A percentile compares a stretch with the other conserved stretches of the same genome.
Conservation (phyloP, 1,140 invertebrate species). For the Aphelinus atriplicis region DNA sequence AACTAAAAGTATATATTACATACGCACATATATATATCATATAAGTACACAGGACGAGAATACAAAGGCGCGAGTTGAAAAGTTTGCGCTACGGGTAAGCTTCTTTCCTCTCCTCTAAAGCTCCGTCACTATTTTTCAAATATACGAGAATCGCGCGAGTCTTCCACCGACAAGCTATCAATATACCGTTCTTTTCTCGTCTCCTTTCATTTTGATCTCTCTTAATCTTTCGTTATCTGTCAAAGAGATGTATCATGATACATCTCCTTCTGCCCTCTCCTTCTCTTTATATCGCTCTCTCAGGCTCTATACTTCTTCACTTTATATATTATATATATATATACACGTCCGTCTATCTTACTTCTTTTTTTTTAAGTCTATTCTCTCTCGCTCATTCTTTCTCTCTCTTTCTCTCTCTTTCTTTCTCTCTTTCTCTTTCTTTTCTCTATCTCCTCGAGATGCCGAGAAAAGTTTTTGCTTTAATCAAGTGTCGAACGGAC, state of each 20-base stretch:
- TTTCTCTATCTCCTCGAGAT: conserved; percentile 28
- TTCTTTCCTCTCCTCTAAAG: conserved; percentile 34
- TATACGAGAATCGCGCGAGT: conserved; percentile 23
- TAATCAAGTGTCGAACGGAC: conserved; percentile 42
- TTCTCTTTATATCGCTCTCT: conserved; percentile 11
- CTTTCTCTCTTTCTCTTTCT: conserved; percentile 29
- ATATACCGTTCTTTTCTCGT: conserved; percentile 36
- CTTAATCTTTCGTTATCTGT: conserved; percentile 42
- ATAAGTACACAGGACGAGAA: conserved; percentile 21
- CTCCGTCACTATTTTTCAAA: conserved; percentile 38
- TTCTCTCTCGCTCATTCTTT: conserved; percentile 30
- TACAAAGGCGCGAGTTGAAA: neutral
- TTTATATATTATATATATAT: conserved; percentile 22
- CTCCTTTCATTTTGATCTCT: conserved; percentile 43
- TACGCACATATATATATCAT: neutral
- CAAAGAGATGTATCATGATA: conserved; percentile 42
- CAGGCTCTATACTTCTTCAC: conserved; percentile 19
- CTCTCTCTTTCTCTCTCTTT: conserved; percentile 13
- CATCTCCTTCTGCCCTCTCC: conserved; percentile 24
- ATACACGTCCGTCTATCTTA: conserved; percentile 30
- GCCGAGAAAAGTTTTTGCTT: conserved; percentile 44
- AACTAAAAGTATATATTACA: neutral
- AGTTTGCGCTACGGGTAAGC: conserved; percentile 20
- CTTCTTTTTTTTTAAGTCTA: conserved; percentile 28
- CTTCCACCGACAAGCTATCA: conserved; percentile 34